These are phyloP conservation scores for Papilio protenor DNA, from an alignment of 2,888 invertebrate genomes.

Conservation along the genomic window DNA sequence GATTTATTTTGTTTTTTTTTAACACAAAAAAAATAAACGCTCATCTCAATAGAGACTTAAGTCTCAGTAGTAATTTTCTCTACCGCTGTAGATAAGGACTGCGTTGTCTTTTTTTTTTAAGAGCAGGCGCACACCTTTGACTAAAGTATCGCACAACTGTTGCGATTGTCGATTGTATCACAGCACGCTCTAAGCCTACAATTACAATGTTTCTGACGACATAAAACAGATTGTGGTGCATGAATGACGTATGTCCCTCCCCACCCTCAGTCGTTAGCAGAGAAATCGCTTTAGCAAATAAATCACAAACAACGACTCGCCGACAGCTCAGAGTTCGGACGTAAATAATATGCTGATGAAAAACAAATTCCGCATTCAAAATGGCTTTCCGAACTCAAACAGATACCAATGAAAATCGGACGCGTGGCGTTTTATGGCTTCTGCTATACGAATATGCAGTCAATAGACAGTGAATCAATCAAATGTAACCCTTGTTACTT, in stretches of 20 bases:
- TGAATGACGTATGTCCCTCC: conserved; percentile 45
- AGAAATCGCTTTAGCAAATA: conserved; percentile 74
- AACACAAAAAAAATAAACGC: background rate
- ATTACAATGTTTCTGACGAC: background rate
- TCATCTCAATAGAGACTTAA: background rate
- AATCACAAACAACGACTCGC: conserved; percentile 72
- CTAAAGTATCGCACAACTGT: too few relatives aligned
- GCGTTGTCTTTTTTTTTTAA: background rate
- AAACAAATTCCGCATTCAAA: conserved; percentile 79
- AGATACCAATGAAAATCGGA: conserved; percentile 80
- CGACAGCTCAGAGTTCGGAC: conserved; percentile 73
- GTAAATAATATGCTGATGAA: conserved; percentile 77
- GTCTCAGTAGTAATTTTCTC: background rate
- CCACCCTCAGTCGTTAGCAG: conserved; percentile 62
- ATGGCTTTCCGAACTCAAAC: conserved; percentile 77
- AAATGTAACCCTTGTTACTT: conserved; percentile 38
- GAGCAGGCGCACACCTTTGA: too few relatives aligned
- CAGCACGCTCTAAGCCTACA: background rate
- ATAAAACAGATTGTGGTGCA: background rate
- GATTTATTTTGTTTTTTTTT: background rate
- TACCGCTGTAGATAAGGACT: background rate
- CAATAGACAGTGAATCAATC: conserved; percentile 16
- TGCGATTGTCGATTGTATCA: too few relatives aligned
- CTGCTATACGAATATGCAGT: conserved; percentile 45
- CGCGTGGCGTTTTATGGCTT: conserved; percentile 71